A percentile compares a stretch with the other conserved stretches of the same genome.
Conservation (phyloP, 1,140 invertebrate species). For the Neodiprion virginianus region DNA sequence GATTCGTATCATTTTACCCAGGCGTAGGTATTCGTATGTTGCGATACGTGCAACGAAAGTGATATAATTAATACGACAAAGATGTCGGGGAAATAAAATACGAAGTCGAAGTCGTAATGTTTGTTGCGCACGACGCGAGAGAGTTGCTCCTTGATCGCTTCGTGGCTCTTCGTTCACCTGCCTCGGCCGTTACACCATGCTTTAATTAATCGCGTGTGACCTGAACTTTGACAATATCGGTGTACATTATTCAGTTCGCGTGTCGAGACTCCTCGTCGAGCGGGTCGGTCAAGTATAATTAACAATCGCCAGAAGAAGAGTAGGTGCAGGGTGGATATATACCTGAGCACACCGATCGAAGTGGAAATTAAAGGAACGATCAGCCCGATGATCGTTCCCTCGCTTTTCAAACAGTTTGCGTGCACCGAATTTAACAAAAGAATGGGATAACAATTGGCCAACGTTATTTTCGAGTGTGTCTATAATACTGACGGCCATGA, state of each 20-base stretch:
- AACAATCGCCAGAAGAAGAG: neutral
- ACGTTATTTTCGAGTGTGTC: too few relatives aligned
- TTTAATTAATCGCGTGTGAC: constrained; percentile 7
- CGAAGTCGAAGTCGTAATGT: too few relatives aligned
- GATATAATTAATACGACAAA: too few relatives aligned
- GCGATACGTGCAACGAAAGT: too few relatives aligned
- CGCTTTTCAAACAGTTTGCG: neutral
- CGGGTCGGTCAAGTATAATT: neutral
- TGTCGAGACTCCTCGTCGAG: neutral
- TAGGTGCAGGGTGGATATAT: neutral
- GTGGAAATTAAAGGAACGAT: neutral
- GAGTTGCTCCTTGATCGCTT: too few relatives aligned
- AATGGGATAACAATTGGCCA: too few relatives aligned
- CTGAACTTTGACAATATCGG: constrained; percentile 2
- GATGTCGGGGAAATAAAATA: too few relatives aligned
- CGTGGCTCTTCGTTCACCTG: neutral
- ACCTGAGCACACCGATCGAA: neutral
- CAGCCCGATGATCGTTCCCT: neutral
- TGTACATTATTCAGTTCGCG: constrained; percentile 1
- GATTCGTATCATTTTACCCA: too few relatives aligned
- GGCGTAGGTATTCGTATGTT: too few relatives aligned
- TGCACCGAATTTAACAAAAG: too few relatives aligned
- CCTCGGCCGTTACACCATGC: neutral
- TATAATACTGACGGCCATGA: too few relatives aligned
- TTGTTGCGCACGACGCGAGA: too few relatives aligned